Percentiles rank a stretch among this genome's conserved stretches.
Evolutionary conservation across 2,888 invertebrate species (phyloP).

Genomic region (Drosophila parthenogenetica): DNA sequence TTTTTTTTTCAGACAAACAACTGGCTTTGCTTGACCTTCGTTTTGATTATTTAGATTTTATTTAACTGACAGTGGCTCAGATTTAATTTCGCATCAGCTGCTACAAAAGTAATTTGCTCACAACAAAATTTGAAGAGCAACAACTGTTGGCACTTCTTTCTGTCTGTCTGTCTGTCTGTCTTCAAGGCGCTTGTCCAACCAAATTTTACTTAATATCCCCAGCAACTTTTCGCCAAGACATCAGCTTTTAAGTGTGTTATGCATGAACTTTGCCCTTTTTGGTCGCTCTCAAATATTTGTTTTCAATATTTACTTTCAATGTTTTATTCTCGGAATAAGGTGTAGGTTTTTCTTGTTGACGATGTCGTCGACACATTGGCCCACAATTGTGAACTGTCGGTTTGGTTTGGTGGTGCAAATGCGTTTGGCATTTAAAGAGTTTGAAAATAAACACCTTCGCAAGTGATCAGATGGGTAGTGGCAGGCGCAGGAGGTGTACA

Average conservation of each 20-base stretch:
- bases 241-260: slow-evolving; percentile 22
- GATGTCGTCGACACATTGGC: slow-evolving; percentile 62
- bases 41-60: background rate
- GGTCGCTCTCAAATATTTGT: slow-evolving; percentile 45
- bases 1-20: background rate
- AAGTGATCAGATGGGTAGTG: background rate
- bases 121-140: slow-evolving; percentile 6
- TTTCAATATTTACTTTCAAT: slow-evolving; percentile 50
- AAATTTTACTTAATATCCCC: slow-evolving; percentile 19
- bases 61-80: background rate
- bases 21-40: background rate
- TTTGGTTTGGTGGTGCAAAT: slow-evolving; percentile 35
- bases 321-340: slow-evolving; percentile 22
- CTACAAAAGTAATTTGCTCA: slow-evolving; percentile 26
- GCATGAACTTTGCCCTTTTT: slow-evolving; percentile 55
- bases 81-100: slow-evolving; percentile 32
- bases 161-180: slow-evolving; percentile 5
- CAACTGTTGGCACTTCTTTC: slow-evolving; percentile 7
- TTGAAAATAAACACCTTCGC: slow-evolving; percentile 67
- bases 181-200: slow-evolving; percentile 41
- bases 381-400: slow-evolving; percentile 52
- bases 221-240: slow-evolving; percentile 6
- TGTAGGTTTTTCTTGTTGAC: slow-evolving; percentile 33
- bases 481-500: slow-evolving; percentile 3
- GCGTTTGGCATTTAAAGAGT: slow-evolving; percentile 70